A percentile compares a stretch with the other conserved stretches of the same genome.
These are phyloP conservation scores for Stegophylla sp. DNA, from an alignment of 2,888 invertebrate species.

Conservation along the genomic window DNA sequence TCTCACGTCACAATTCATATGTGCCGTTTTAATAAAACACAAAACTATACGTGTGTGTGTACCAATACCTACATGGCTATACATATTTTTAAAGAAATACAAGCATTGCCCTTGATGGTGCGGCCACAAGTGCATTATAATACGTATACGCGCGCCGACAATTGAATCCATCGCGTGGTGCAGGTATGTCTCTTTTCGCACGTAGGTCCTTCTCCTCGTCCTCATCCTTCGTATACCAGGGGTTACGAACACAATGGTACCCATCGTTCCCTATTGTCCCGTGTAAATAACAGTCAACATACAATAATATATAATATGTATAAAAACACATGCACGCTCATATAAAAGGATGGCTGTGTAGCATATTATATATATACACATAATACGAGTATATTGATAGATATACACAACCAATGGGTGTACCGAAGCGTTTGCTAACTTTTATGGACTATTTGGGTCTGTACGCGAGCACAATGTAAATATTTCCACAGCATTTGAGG, in stretches of 20 bases:
- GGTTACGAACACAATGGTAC: conserved; percentile 36
- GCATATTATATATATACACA: too few species aligned
- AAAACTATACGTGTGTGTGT: neutral
- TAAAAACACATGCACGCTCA: neutral
- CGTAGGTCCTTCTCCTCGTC: conserved; percentile 13
- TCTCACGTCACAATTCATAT: conserved; percentile 5
- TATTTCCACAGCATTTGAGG: neutral
- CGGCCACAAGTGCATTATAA: conserved; percentile 11
- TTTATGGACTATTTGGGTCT: conserved; percentile 27
- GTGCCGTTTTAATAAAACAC: conserved; percentile 45
- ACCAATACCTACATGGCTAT: neutral
- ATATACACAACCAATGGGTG: conserved; percentile 6
- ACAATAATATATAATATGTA: conserved; percentile 14
- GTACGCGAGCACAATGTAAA: conserved; percentile 7
- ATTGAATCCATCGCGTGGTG: conserved; percentile 31
- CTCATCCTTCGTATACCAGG: neutral
- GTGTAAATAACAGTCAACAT: conserved; percentile 18
- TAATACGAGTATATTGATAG: neutral
- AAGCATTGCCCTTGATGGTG: conserved; percentile 19
- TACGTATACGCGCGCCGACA: conserved; percentile 23
- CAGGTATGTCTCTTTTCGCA: conserved; percentile 40
- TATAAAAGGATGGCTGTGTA: neutral
- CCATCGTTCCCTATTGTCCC: conserved; percentile 50
- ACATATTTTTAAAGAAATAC: conserved; percentile 11
- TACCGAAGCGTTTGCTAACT: conserved; percentile 37